Evolutionary conservation across 2,797 vertebrate genomes (phyloP).

Genomic region (Hydrocynus forskahlii): DNA sequence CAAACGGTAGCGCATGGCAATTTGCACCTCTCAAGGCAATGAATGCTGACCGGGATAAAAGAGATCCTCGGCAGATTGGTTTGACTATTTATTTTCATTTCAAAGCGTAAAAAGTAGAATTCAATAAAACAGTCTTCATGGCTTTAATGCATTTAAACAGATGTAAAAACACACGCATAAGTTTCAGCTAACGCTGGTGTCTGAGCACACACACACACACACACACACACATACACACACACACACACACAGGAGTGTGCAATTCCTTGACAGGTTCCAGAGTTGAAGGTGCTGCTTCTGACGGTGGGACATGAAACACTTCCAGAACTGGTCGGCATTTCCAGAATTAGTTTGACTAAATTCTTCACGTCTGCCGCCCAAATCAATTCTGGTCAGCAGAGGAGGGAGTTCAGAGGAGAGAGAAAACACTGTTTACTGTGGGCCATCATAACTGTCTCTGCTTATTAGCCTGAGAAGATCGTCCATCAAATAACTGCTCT

Average conservation of each 20-base stretch:
- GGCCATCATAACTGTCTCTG: slow-evolving; percentile 39
- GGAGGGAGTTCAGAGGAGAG: slow-evolving; percentile 39
- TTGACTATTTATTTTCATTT: slow-evolving; percentile 76
- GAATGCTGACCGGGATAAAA: slow-evolving; percentile 70
- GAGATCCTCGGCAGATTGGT: slow-evolving; percentile 67
- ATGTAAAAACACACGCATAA: slow-evolving; percentile 62
- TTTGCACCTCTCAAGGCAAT: slow-evolving; percentile 71
- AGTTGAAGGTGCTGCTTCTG: slow-evolving; percentile 18
- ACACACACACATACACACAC: no score
- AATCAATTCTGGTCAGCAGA: slow-evolving; percentile 44
- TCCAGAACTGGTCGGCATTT: slow-evolving; percentile 20
- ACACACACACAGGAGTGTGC: slow-evolving; percentile 1
- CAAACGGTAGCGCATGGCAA: slow-evolving; percentile 67
- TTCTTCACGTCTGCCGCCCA: slow-evolving; percentile 42
- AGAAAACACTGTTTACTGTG: slow-evolving; percentile 36
- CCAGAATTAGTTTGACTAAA: not conserved
- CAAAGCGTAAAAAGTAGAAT: slow-evolving; percentile 66
- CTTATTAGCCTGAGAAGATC: slow-evolving; percentile 38
- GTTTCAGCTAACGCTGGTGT: slow-evolving; percentile 42
- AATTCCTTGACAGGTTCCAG: slow-evolving; percentile 17
- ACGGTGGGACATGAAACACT: slow-evolving; percentile 19
- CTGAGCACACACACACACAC: not conserved
- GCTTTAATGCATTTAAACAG: slow-evolving; percentile 65
- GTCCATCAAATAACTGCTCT: slow-evolving; percentile 32
- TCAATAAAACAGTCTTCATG: slow-evolving; percentile 69